Evolutionary conservation across 2,888 invertebrate species (phyloP).

Genomic region (Scelioninae gen. 2): DNA sequence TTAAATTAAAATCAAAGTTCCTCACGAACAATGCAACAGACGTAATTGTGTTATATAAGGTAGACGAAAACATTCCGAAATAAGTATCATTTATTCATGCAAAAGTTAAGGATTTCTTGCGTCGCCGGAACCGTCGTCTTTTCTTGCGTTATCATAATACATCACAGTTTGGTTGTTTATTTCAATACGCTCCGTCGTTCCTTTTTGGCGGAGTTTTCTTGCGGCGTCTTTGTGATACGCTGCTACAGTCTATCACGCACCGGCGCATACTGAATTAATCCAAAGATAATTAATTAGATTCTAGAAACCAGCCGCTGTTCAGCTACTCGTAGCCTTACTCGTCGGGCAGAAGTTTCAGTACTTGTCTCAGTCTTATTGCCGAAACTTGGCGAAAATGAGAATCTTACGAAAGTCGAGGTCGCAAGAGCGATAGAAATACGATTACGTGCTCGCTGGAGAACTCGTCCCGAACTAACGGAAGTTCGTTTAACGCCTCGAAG

Average conservation of each 20-base stretch:
- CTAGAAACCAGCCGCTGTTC: constrained; percentile 57
- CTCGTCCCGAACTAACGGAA: constrained; percentile 58
- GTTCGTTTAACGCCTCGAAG: constrained; percentile 58
- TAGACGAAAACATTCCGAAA: constrained; percentile 16
- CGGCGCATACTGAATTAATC: constrained; percentile 62
- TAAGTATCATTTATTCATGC: constrained; percentile 44
- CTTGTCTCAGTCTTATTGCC: constrained; percentile 59
- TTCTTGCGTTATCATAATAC: constrained; percentile 41
- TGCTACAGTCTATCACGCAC: constrained; percentile 58
- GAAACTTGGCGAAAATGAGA: constrained; percentile 58
- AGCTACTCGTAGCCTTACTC: constrained; percentile 53
- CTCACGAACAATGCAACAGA: constrained; percentile 11
- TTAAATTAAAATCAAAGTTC: constrained; percentile 43
- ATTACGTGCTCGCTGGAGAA: constrained; percentile 56
- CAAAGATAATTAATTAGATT: constrained; percentile 64
- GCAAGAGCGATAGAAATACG: constrained; percentile 60
- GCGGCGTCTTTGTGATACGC: constrained; percentile 52
- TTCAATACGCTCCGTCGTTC: constrained; percentile 35
- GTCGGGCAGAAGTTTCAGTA: constrained; percentile 53
- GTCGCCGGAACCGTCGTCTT: constrained; percentile 31
- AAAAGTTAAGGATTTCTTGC: constrained; percentile 46
- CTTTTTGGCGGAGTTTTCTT: constrained; percentile 48
- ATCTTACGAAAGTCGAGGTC: constrained; percentile 60
- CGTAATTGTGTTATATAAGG: constrained; percentile 18
- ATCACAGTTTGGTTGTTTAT: constrained; percentile 43